Base-by-base conservation (phyloP, 2,113 vertebrate genomes). In the Aegotheles bennettii region DNA sequence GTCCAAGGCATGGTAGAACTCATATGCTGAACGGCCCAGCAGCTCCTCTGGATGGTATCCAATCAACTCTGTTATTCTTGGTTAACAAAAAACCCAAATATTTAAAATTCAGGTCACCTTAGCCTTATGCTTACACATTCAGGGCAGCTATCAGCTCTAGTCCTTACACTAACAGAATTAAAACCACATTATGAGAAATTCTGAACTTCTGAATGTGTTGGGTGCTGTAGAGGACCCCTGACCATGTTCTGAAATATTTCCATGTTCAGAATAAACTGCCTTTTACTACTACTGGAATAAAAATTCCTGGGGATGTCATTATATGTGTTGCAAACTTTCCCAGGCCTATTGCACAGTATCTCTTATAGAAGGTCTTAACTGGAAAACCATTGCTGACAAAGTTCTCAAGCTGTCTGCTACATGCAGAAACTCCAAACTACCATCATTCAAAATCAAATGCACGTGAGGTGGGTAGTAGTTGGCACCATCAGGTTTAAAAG, bases 1-100 rank as follows among this genome's bases (percentile, higher is more conserved):
- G 96, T 99, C 99, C 97, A 99, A 94, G 2, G 98, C 98, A 93
- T 99, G 99, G 96, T 99, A 99, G 96, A 99, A 98, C 50, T 99
- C 98, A 1, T 99, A 99, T 1, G 98, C 98, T 1, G 99, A 99
- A 51, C 98, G 99, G 11, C 99, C 99, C 38, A 99, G 97, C 73
- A 99, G 97, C 92, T 99, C 99, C 61, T 99, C 98, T 15, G 99
- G 98, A 38, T 98, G 98, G 96, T 99, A 99, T 47, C 99, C 99
- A 92, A 99, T 97, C 94, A 99, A 95, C 92, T 97, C 97, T 31
- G 97, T 98, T 87, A 99, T 98, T 97, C 99, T 99, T 95, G 75
- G 78, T 91, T 61, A 71, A 91, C 84, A 76, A 83, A 79, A 61
- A 20, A 0, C 14, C 42, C 50, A 45, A 67, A 23, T n/a, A 53